Base-by-base conservation (phyloP, 2,888 invertebrate genomes). In the Folsomia candida region DNA sequence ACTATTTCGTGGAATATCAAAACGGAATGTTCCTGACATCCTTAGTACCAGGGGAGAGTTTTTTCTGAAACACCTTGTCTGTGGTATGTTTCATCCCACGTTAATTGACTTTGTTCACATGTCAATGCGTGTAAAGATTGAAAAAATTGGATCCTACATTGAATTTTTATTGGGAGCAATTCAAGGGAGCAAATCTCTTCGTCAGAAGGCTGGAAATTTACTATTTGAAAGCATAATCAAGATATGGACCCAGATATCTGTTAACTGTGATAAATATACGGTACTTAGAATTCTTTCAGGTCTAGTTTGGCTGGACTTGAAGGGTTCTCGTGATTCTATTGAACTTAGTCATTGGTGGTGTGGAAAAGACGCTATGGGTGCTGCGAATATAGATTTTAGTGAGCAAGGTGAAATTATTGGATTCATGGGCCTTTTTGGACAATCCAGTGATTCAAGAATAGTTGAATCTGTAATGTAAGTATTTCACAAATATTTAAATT, bases 341-440 rank as follows among this genome's bases (percentile, higher is more conserved):
- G 60, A 71, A 51, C 68, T 79, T 28, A 57, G 60, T 25, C 51
- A 63, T 1, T 79, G 79, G 79, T 79, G 79, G 79, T 69, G 62
- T 37, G 75, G 77, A 9, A 14, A 27, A 0, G 69, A 64, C n/a
- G 28, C 75, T 51, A 71, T 77, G 73, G 37, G 29, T 0, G 66
- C 71, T 22, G 57, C 28, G 0, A 70, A 79, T 64, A 65, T 76
- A 47, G 67, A 67, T 3, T n/a, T 78, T 18, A 70, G 70, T 29
- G 76, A 76, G n/a, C 78, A 79, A 54, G 60, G 74, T 0, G 73
- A 74, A 28, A 69, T 73, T 22, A 69, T 77, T 58, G 74, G 78
- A 51, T 76, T 72, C 28, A 71, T 74, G 1, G 71, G 64, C 1
- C 59, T 78, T 9, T 79, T 79, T 59, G 73, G 69, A n/a, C 27